Conservation (phyloP, 2,797 vertebrate genomes). For the Capromys pilorides region DNA sequence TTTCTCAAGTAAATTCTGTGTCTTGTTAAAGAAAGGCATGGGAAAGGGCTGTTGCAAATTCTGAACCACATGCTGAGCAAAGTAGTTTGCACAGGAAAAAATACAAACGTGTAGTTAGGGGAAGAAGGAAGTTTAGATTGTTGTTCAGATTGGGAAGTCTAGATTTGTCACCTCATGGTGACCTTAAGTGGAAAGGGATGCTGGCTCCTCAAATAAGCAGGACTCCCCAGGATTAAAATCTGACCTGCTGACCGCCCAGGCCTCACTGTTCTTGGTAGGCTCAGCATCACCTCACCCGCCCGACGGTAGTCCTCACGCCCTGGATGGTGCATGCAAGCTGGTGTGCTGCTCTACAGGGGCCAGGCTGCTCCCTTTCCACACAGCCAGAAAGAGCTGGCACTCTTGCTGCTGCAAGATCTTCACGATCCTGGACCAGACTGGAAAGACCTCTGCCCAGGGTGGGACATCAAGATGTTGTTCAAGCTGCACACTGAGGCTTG, state of each 20-base stretch:
- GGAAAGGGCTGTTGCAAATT: conserved; percentile 33
- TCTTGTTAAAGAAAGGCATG: conserved; percentile 8
- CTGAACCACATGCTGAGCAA: neutral
- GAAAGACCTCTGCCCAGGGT: fast-evolving
- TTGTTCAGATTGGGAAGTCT: neutral
- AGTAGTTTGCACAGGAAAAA: neutral
- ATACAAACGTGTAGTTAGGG: neutral
- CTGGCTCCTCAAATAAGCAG: neutral
- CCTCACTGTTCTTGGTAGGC: neutral
- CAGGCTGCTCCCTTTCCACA: neutral
- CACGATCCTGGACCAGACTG: too few species aligned
- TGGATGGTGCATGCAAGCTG: neutral
- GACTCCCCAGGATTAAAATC: neutral
- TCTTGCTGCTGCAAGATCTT: neutral
- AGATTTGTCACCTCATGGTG: neutral
- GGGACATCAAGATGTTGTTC: neutral
- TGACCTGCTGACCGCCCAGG: too few species aligned
- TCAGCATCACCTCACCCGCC: neutral
- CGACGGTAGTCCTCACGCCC: neutral
- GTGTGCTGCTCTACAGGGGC: neutral
- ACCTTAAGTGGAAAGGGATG: neutral
- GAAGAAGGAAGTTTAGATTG: neutral
- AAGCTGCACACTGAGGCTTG: neutral
- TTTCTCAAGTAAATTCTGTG: neutral
- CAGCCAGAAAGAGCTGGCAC: neutral